phyloP scores from a whole-genome alignment of 2,797 vertebrate genomes.

The Sebastes cheni region DNA sequence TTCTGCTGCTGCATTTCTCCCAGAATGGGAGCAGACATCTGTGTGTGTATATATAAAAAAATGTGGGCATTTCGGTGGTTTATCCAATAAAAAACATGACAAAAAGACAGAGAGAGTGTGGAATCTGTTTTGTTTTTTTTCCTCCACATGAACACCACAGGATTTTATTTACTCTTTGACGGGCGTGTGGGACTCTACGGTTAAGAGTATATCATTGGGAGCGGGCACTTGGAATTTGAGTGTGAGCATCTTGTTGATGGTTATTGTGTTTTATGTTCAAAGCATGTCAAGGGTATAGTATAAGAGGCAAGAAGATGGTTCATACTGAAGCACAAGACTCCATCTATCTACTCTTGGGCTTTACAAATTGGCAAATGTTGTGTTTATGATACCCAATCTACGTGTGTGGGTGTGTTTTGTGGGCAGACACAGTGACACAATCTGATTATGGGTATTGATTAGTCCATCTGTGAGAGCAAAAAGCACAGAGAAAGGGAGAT shows the following conservation, averaged over 20 bases:
- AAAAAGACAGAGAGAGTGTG: slow-evolving; percentile 48
- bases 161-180: slow-evolving; percentile 53
- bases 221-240: slow-evolving; percentile 31
- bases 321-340: not conserved
- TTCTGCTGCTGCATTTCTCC: slow-evolving; percentile 33
- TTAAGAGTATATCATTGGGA: slow-evolving; percentile 27
- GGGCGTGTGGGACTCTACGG: slow-evolving; percentile 20
- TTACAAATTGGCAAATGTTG: slow-evolving; percentile 20
- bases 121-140: slow-evolving; percentile 56
- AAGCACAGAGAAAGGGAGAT: slow-evolving; percentile 42
- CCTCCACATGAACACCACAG: slow-evolving; percentile 42
- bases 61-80: slow-evolving; percentile 66
- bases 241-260: slow-evolving; percentile 47
- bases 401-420: not conserved
- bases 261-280: slow-evolving; percentile 55
- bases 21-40: slow-evolving; percentile 37
- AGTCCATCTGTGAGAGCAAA: slow-evolving; percentile 48
- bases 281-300: slow-evolving; percentile 4
- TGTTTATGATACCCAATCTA: not conserved
- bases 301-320: not conserved
- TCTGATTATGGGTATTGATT: slow-evolving; percentile 64
- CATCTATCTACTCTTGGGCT: not conserved
- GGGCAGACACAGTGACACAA: slow-evolving; percentile 6
- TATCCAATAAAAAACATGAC: slow-evolving; percentile 71
- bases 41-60: slow-evolving; percentile 38